Base-by-base conservation (phyloP, 2,797 vertebrate species). In the Gymnoscopelus braueri region DNA sequence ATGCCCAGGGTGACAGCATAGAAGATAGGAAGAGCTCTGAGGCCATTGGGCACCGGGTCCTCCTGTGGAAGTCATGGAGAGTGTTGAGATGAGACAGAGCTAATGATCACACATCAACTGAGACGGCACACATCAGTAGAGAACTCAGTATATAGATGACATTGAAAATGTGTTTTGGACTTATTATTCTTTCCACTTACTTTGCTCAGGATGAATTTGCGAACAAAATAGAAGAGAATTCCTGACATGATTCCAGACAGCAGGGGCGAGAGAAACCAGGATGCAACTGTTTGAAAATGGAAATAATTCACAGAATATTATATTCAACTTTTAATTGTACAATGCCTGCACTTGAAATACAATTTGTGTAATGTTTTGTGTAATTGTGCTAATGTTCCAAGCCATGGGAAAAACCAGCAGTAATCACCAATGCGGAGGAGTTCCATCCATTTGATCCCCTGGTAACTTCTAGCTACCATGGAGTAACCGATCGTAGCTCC, bases 401-500 rank as follows among this genome's bases (percentile, higher is more conserved):
- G 61, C 54, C 3, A 1, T 60, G 0, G 2, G 47, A 2, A 8
- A 32, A 51, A 50, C 61, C 19, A 65, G 47, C 2, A 2, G 69
- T 67, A 63, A 83, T 92, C 81, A 98, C 97, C 97, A 1, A 98
- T 98, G 74, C 95, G 96, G 32, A 98, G 92, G 32, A 99, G 91
- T 77, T 97, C 96, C 0, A 95, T 93, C 97, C 97, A 99, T 86
- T 88, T 96, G 81, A 99, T 95, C 35, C 97, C 96, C 39, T 95
- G 79, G 60, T 96, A 93, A 60, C 97, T 97, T 82, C 91, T 82
- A 51, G 97, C 97, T 66, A 99, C 96, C 63, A 98, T 90, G 0
- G 97, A 98, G 88, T 95, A 99, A 9, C 97, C 97, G n/a, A 99
- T 97, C 74, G 97, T 99, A 0, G 97, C 97, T 8, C 97, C 97